Base-by-base conservation (phyloP, 2,113 vertebrate genomes). In the Pomatostomus ruficeps region DNA sequence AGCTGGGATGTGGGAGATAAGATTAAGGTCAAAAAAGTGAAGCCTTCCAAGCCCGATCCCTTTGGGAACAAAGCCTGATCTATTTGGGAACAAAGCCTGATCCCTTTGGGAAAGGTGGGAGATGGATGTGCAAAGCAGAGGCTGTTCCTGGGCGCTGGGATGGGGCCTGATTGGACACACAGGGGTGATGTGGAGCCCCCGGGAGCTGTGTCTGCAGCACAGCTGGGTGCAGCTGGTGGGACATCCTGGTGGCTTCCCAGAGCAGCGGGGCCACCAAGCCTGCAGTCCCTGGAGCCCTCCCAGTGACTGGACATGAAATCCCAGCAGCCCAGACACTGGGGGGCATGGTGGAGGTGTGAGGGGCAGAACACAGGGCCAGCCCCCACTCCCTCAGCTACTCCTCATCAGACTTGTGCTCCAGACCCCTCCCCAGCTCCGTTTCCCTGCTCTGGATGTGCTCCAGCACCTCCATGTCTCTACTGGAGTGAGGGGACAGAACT, bases 271-370 rank as follows among this genome's bases (percentile, higher is more conserved):
- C 79, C 83, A 43, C 29, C 23, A 11, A 21, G n/a, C 23, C 55
- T 57, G 79, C 49, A 35, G 51, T 3, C 19, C 72, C 38, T 7
- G 6, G 13, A 42, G 25, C 55, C 65, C 31, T 70, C 54, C 35
- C 83, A 28, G 63, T 1, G 10, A 1, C 49, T 3, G 61, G 35
- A 3, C 5, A 35, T 2, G 4, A 29, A 70, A 73, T 42, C 49
- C 48, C 74, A 42, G 63, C 68, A 45, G 43, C 52, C 0, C 1
- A 38, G 73, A 9, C 29, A 14, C 31, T 29, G 61, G 61, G 43
- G 2, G 25, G 14, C 35, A 21, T 17, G 0, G 0, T 9, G 58
- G 63, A 33, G 70, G 18, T 22, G 75, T n/a, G 6, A 2, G 71
- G 48, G 54, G 33, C 55, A 54, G 54, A 8, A 12, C 16, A 1